Evolutionary conservation across 2,797 vertebrate genomes (phyloP), one percentile per base, ranked within the genome.

Genomic region (Myotis findleyi): DNA sequence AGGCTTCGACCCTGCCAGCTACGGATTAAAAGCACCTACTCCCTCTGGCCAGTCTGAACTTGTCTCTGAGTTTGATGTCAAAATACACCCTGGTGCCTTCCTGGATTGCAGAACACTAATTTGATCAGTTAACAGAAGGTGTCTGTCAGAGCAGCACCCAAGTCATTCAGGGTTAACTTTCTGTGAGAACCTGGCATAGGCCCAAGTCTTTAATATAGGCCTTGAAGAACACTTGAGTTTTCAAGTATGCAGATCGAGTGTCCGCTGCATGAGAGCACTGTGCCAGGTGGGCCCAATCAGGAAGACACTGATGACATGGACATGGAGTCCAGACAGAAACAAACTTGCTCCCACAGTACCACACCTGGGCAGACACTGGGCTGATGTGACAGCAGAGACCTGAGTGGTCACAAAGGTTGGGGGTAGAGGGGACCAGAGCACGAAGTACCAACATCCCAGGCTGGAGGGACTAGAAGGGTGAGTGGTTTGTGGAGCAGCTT

Each of bases 111-210:
- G 25, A 49, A 38, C 4, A 30, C 92, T 71, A 55, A 89, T 95
- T 82, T 87, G 36, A 51, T 89, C 27, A 75, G 10, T 69, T 89
- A 85, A 68, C 55, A 69, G n/a, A 85, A 92, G 21, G 14, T 80
- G 16, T 82, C 47, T 89, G 30, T 79, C 69, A 80, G 83, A 75
- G 77, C 47, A 72, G 16, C 25, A 83, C 5, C 30, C 21, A 38
- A 25, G 47, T 86, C n/a, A n/a, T 36, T 85, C 47, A 85, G 33
- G 20, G n/a, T 89, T 85, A 73, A 18, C 25, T 14, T 87, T 80
- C 7, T 64, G 18, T 53, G 30, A 89, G 44, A 96, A 93, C 38
- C 49, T 94, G 47, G 59, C 81, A 27, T 44, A 59, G 53, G 82
- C 64, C 23, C 53, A 62, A 25, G n/a, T 87, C 75, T 93, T 95